Base-by-base conservation (phyloP, 2,797 vertebrate species). In the Tenualosa ilisha region DNA sequence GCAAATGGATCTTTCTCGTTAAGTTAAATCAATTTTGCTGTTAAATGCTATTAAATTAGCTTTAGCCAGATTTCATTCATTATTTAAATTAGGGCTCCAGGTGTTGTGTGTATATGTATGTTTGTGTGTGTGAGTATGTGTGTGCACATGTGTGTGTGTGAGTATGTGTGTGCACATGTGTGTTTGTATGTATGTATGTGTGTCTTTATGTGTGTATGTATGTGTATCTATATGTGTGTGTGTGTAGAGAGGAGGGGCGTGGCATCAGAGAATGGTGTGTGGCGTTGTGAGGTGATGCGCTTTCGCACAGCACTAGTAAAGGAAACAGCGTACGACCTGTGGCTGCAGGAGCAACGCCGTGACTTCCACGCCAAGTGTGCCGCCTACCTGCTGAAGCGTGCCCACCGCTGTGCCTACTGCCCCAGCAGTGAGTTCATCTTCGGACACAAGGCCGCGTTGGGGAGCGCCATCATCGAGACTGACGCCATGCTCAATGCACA, bases 241-340 rank as follows among this genome's bases (percentile, higher is more conserved):
- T 72, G 40, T 79, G 37, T 22, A 85, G 79, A 53, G 56, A 24
- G 24, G 43, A 40, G 31, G 20, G 54, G 31, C 24, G 46, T 53
- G 13, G 26, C 63, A 6, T 82, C 20, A 3, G 54, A 37, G 56
- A 75, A 54, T 0, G 31, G 61, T 17, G 65, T 79, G 26, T 90
- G 88, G 88, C 65, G 17, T 17, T 90, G 88, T 22, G 65, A 68
- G 31, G 5, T 86, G 79, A 87, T 90, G 86, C 65, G 89, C 53
- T 90, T 90, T 86, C 87, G 86, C 85, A 82, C 84, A 13, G 43
- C 63, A 1, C 82, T 89, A 61, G 86, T 90, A 37, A 86, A 75
- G 72, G 88, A 88, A 72, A 85, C 86, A 24, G 87, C 87, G 4
- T 86, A 87, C 54, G 87, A 85, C 12, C 72, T 88, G 65, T 87